phyloP scores from a whole-genome alignment of 92 coral and sea anemone genomes.

The Zoanthus sociatus region DNA sequence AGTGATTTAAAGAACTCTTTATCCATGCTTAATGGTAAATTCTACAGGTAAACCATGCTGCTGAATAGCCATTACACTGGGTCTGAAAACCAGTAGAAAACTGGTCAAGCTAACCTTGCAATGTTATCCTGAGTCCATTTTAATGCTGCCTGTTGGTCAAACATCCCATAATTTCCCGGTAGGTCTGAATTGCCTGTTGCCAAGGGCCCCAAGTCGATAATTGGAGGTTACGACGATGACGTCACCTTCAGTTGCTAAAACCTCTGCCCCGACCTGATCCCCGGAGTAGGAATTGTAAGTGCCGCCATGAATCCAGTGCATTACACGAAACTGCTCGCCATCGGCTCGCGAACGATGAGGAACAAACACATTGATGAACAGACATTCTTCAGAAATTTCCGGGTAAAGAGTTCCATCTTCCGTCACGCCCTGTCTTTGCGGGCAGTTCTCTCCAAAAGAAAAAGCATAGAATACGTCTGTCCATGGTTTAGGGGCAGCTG shows the following conservation, averaged over 20 bases:
- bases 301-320: slow-evolving; percentile 32
- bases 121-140: slow-evolving; percentile 15
- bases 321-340: slow-evolving; percentile 6
- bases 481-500: slow-evolving; percentile 6
- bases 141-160: slow-evolving; percentile 6
- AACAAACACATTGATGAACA: slow-evolving; percentile 24
- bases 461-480: background rate
- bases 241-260: background rate
- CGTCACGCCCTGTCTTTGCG: background rate
- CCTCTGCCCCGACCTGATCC: slow-evolving; percentile 33
- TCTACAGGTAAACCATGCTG: background rate
- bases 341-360: background rate
- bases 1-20: no score
- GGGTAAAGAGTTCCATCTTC: background rate
- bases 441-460: background rate
- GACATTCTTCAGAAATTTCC: slow-evolving; percentile 15
- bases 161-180: slow-evolving; percentile 33
- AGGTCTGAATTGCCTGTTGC: slow-evolving; percentile 23
- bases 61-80: background rate
- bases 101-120: background rate
- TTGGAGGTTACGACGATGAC: no score
- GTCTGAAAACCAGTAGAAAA: no score
- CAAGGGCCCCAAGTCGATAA: background rate
- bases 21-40: background rate
- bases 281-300: background rate